Percentiles rank a stretch among this genome's conserved stretches.
Evolutionary conservation across 1,140 invertebrate species (phyloP).

Genomic region (Ceratoteleas bidentatus): DNA sequence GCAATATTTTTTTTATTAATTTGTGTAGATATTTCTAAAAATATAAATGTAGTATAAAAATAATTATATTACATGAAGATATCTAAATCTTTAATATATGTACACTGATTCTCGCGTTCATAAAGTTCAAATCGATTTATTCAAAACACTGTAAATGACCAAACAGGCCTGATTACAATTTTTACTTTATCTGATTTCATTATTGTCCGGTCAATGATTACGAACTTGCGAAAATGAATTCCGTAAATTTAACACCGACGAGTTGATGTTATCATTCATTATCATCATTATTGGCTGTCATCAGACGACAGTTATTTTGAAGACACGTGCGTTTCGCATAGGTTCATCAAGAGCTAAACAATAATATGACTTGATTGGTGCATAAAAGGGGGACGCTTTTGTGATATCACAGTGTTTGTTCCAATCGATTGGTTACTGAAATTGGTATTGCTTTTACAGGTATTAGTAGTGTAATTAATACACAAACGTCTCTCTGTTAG

Average conservation of each 20-base stretch:
- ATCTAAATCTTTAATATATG: too few relatives aligned
- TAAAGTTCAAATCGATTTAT: too few relatives aligned
- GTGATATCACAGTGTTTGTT: conserved; percentile 58
- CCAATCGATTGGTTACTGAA: conserved; percentile 56
- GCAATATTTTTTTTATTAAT: too few relatives aligned
- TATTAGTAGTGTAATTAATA: conserved; percentile 49
- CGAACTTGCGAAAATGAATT: conserved; percentile 43
- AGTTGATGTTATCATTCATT: conserved; percentile 58
- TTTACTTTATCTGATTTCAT: conserved; percentile 7
- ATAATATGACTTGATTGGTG: conserved; percentile 58
- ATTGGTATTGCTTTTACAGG: conserved; percentile 63
- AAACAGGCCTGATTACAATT: neutral
- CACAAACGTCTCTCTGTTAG: conserved; percentile 45
- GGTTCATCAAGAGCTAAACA: conserved; percentile 59
- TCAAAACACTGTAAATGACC: too few relatives aligned
- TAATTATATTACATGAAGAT: too few relatives aligned
- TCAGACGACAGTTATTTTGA: conserved; percentile 51
- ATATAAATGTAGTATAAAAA: too few relatives aligned
- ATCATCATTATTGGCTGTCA: conserved; percentile 55
- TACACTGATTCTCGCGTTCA: too few relatives aligned
- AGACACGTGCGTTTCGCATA: conserved; percentile 58
- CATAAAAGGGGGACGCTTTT: conserved; percentile 56
- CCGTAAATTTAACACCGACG: conserved; percentile 37
- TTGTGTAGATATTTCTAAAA: too few relatives aligned
- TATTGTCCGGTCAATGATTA: conserved; percentile 7